Conservation (phyloP, 2,888 invertebrate genomes). For the Tromatobia lineatoria region DNA sequence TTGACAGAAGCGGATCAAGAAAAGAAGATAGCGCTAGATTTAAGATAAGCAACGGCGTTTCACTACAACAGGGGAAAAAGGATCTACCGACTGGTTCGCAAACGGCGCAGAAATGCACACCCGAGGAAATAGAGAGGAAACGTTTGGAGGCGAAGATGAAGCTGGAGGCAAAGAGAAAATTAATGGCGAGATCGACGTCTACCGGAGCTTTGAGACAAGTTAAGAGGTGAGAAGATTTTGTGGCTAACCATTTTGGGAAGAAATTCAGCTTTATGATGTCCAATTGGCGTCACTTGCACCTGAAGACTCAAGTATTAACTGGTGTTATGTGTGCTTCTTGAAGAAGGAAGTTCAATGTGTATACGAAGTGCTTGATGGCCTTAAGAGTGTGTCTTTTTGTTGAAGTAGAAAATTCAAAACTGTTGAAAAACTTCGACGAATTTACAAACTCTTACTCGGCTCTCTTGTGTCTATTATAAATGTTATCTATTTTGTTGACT, state of each 20-base stretch:
- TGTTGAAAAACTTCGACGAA: not conserved
- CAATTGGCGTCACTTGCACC: too few relatives aligned
- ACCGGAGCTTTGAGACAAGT: slow-evolving; percentile 47
- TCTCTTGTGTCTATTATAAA: slow-evolving; percentile 43
- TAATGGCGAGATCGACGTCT: slow-evolving; percentile 57
- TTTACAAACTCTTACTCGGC: not conserved
- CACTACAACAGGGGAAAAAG: slow-evolving; percentile 48
- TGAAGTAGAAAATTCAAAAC: too few relatives aligned
- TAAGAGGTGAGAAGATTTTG: slow-evolving; percentile 72
- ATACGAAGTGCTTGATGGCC: too few relatives aligned
- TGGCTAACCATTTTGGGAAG: slow-evolving; percentile 1
- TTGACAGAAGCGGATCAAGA: slow-evolving; percentile 73
- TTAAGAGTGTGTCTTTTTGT: too few relatives aligned
- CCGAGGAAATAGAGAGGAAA: slow-evolving; percentile 89
- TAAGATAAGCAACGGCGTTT: slow-evolving; percentile 44
- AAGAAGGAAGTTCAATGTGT: too few relatives aligned
- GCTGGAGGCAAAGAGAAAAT: slow-evolving; percentile 86
- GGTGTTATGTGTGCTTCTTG: too few relatives aligned
- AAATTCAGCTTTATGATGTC: not conserved
- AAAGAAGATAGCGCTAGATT: slow-evolving; percentile 63
- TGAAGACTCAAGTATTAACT: too few relatives aligned
- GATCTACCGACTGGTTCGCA: slow-evolving; percentile 65
- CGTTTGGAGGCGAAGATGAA: slow-evolving; percentile 88
- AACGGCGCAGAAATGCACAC: slow-evolving; percentile 84
- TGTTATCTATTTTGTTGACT: slow-evolving; percentile 61